These are phyloP conservation scores for Ctenochaetus hawaiiensis DNA, from an alignment of 2,797 vertebrate genomes.

Conservation along the genomic window DNA sequence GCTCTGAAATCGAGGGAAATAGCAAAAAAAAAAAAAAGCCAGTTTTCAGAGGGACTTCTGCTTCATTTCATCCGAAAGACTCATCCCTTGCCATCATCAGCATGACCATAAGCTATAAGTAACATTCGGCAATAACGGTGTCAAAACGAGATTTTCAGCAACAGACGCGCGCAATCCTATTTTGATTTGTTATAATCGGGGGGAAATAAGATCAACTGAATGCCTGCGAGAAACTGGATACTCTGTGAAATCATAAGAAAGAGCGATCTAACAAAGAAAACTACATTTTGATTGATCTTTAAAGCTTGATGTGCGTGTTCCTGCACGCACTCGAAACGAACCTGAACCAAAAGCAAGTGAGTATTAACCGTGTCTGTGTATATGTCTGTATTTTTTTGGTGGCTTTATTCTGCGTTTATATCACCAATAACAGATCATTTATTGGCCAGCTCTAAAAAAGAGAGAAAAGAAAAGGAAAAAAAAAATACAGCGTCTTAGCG, in stretches of 20 bases:
- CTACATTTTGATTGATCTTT: conserved; percentile 77
- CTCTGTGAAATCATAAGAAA: conserved; percentile 71
- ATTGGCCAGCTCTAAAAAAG: conserved; percentile 9
- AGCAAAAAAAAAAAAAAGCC: conserved; percentile 21
- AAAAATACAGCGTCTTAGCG: conserved; percentile 27
- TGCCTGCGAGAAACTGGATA: conserved; percentile 79
- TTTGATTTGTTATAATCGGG: conserved; percentile 53
- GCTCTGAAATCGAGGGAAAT: conserved; percentile 67
- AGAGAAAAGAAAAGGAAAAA: background rate
- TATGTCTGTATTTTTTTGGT: conserved; percentile 66
- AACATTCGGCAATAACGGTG: conserved; percentile 76
- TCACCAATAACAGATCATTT: conserved; percentile 34
- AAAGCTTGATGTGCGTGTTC: conserved; percentile 54
- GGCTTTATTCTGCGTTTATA: conserved; percentile 60
- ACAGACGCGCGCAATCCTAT: conserved; percentile 67
- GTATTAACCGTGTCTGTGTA: conserved; percentile 82
- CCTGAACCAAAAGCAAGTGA: conserved; percentile 84
- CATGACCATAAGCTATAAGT: conserved; percentile 78
- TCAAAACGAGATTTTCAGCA: conserved; percentile 63
- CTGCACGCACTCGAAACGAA: conserved; percentile 70
- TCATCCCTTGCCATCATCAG: conserved; percentile 75
- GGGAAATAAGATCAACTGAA: conserved; percentile 55
- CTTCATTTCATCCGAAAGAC: conserved; percentile 75
- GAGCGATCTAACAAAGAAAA: conserved; percentile 74
- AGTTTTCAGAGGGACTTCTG: conserved; percentile 67